These are phyloP conservation scores for Streptopelia turtur DNA, from an alignment of 2,797 vertebrate genomes.

Conservation along the genomic window DNA sequence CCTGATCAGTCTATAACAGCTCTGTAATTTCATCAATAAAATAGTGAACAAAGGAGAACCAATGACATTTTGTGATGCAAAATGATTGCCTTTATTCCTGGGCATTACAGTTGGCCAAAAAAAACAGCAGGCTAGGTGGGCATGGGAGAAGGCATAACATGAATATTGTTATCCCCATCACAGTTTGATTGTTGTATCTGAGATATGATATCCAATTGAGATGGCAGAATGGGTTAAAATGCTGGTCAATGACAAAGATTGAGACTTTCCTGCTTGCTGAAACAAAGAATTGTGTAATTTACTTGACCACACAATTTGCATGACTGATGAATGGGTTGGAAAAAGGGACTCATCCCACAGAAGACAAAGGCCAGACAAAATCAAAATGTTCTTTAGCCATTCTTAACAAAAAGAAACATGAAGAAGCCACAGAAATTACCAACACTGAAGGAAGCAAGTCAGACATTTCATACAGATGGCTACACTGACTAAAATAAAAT, in stretches of 20 bases:
- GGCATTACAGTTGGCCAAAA: background rate
- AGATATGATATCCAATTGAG: background rate
- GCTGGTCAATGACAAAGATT: background rate
- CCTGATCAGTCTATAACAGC: background rate
- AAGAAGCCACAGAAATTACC: background rate
- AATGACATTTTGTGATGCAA: background rate
- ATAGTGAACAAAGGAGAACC: background rate
- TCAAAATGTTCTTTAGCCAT: background rate
- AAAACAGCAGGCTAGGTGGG: background rate
- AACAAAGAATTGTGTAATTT: background rate
- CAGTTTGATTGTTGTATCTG: background rate
- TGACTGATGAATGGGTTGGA: background rate
- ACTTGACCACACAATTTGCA: background rate
- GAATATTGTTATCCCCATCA: background rate
- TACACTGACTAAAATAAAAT: background rate
- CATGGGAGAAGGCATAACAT: background rate
- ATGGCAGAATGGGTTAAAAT: background rate
- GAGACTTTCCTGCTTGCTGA: background rate
- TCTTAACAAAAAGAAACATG: background rate
- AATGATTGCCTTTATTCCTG: background rate
- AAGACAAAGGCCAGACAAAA: background rate
- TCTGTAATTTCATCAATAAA: background rate
- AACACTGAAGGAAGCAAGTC: background rate
- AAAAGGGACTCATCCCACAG: background rate
- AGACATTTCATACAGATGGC: background rate